Evolutionary conservation across 1,140 invertebrate genomes (phyloP).

Genomic region (Battus philenor): DNA sequence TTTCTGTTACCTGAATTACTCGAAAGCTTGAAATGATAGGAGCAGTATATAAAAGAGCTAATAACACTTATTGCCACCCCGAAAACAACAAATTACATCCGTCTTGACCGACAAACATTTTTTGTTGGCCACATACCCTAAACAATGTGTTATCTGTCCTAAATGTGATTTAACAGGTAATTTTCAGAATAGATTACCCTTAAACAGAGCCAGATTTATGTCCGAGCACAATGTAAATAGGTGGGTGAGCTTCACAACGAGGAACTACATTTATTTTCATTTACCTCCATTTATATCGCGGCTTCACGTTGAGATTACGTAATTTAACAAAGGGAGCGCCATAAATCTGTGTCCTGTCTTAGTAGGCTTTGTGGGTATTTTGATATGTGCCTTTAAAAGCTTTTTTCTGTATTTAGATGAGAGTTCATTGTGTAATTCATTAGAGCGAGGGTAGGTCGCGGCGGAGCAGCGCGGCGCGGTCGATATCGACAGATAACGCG

Average conservation of each 20-base stretch:
- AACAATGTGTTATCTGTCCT: constrained; percentile 68
- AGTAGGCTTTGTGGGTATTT: constrained; percentile 74
- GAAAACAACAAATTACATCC: constrained; percentile 59
- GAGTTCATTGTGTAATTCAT: constrained; percentile 76
- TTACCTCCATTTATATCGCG: constrained; percentile 70
- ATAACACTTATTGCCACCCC: constrained; percentile 59
- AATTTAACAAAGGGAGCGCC: constrained; percentile 72
- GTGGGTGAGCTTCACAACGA: constrained; percentile 65
- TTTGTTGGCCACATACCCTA: constrained; percentile 53
- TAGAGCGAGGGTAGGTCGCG: constrained; percentile 66
- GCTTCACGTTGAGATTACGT: constrained; percentile 74
- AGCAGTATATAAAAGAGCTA: constrained; percentile 52
- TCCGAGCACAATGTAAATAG: constrained; percentile 61
- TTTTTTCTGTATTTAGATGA: constrained; percentile 77
- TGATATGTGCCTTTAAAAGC: constrained; percentile 76
- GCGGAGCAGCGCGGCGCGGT: constrained; percentile 51
- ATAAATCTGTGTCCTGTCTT: constrained; percentile 73
- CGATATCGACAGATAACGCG: constrained; percentile 70
- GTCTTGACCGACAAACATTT: constrained; percentile 61
- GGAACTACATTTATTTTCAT: constrained; percentile 75
- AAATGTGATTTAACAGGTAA: constrained; percentile 74
- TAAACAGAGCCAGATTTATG: constrained; percentile 63
- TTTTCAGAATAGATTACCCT: constrained; percentile 68
- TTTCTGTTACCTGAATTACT: too few species aligned
- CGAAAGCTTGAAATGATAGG: too few species aligned